Evolutionary conservation across 2,797 vertebrate genomes (phyloP), one percentile per base, ranked within the genome.

Genomic region (Gobio occitaniae): DNA sequence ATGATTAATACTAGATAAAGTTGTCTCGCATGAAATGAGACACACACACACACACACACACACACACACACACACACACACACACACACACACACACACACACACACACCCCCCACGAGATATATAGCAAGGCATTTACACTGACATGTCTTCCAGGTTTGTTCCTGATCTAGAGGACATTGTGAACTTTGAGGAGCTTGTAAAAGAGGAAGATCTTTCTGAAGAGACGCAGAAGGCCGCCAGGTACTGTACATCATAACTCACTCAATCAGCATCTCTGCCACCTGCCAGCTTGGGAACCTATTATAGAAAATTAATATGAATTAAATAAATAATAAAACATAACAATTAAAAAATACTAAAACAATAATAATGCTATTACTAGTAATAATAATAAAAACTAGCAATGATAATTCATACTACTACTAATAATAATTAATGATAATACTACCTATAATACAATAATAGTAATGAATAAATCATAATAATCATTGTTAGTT

Each of bases 141-240:
- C 11, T 79, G 19, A 79, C 11, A 50, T 71, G 68, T 83, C 82
- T 63, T 88, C 1, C 90, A 99, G 98, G 91, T 99, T 99, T 90
- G 98, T 99, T 89, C 98, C 98, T 11, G 98, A 99, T 92, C 94
- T 99, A 89, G 98, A 99, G 95, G 98, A 99, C 88, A 99, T 99
- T 6, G 97, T 99, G 54, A 99, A 97, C 93, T 99, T 99, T 93
- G 98, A 99, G 93, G 98, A 99, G 92, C 93, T 99, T 84, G 98
- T 99, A 85, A 99, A 98, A 93, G 98, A 99, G 91, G 98, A 99
- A 91, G 96, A 94, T 3, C 95, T 99, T 47, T 96, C 97, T 2
- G 97, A 98, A 91, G 98, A 98, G 93, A 98, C 98, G 0, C 96
- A 95, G 88, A 97, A 93, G 94, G 96, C 97, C 86, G 97, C 97